phyloP scores from a whole-genome alignment of 2,888 invertebrate species.

The Aelia acuminata region DNA sequence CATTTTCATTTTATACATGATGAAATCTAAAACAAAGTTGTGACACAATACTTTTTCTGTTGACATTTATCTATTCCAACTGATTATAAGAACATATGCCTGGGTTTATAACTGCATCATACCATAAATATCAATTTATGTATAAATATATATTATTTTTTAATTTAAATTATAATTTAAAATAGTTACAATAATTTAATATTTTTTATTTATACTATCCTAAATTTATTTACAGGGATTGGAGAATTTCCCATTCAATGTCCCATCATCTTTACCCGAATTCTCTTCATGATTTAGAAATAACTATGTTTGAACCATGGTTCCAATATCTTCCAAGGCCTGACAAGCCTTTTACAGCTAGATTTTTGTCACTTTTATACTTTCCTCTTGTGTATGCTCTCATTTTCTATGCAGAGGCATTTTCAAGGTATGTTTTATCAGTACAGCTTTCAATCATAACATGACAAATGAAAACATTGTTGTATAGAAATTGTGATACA shows the following conservation, averaged over 20 bases:
- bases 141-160: too few relatives aligned
- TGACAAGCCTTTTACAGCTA: slow-evolving; percentile 72
- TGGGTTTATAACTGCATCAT: too few relatives aligned
- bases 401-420: slow-evolving; percentile 69
- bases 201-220: not conserved
- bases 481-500: too few relatives aligned
- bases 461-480: too few relatives aligned
- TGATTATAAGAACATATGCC: too few relatives aligned
- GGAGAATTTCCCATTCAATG: slow-evolving; percentile 81
- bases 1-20: too few relatives aligned
- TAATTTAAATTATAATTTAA: not conserved
- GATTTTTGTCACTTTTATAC: slow-evolving; percentile 73
- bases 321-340: slow-evolving; percentile 76
- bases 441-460: too few relatives aligned
- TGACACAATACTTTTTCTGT: too few relatives aligned
- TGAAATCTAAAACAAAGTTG: too few relatives aligned
- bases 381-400: slow-evolving; percentile 71
- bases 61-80: too few relatives aligned
- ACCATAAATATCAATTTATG: too few relatives aligned
- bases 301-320: slow-evolving; percentile 79
- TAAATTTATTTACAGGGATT: slow-evolving; percentile 73
- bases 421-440: slow-evolving; percentile 70
- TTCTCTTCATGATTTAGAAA: slow-evolving; percentile 81
- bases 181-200: not conserved
- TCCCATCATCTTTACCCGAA: slow-evolving; percentile 87